Evolutionary conservation across 2,113 vertebrate genomes (phyloP), one percentile per base, ranked within the genome.

Genomic region (Hippoglossus stenolepis): DNA sequence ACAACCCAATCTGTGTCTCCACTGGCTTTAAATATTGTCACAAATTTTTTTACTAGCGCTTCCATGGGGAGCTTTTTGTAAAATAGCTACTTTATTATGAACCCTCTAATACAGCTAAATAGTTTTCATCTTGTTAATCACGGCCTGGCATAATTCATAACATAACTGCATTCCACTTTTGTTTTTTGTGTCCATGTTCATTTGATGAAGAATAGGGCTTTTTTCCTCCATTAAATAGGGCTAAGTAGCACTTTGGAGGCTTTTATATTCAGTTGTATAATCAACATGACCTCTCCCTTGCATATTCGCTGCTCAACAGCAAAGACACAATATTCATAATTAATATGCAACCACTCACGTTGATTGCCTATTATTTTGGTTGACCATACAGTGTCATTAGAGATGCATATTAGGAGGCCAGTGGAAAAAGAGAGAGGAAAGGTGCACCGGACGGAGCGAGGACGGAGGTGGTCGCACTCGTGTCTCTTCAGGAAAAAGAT

Each of bases 321-420:
- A 77, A 77, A 77, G 24, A 74, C 45, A 82, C 47, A 84, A 65
- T 83, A 89, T 75, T 70, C 59, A 77, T 83, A 83, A 87, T 83
- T 81, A 76, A 83, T 60, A 73, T 79, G 62, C 15, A 65, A 47
- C 68, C 61, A 74, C 64, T 82, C 63, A 77, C 51, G 80, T 24
- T 83, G 71, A 88, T 86, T 80, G 60, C 38, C 75, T 81, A 56
- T 84, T 82, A 67, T 85, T 84, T 86, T 84, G 60, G 73, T 73
- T 85, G 82, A 84, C 77, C 87, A 86, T 67, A 63, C 51, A 70
- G 71, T 70, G 49, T 65, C 70, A 81, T 85, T 79, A 80, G 9
- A 40, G 57, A 67, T 62, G 45, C 6, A 43, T 57, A 64, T 83
- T 69, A 74, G 58, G 12, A 65, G 56, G 20, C 35, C 13, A 64